Percentiles rank a stretch among this genome's conserved stretches.
Conservation (phyloP, 2,888 invertebrate genomes). For the Eilema sororculum region DNA sequence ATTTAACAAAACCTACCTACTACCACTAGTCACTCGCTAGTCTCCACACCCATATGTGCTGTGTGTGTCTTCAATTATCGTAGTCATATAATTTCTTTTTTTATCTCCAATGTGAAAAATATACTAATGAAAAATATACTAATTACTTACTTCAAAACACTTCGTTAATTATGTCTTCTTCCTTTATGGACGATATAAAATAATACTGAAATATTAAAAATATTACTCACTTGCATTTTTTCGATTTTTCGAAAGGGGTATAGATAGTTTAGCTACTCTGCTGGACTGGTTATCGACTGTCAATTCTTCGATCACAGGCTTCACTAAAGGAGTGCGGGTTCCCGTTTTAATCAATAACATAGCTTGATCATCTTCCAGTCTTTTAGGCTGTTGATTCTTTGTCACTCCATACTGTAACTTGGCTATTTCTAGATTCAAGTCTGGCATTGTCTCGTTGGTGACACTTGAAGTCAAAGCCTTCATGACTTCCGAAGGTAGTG, state of each 20-base stretch:
- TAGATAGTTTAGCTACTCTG: conserved; percentile 6
- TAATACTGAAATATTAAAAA: not conserved
- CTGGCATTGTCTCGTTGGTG: conserved; percentile 7
- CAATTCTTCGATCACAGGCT: not conserved
- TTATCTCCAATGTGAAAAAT: too few relatives aligned
- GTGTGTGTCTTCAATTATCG: too few relatives aligned
- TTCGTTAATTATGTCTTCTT: too few relatives aligned
- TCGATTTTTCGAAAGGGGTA: not conserved
- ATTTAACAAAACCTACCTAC: too few relatives aligned
- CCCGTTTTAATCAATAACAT: not conserved
- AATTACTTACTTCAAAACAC: too few relatives aligned
- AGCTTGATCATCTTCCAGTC: not conserved
- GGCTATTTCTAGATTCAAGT: conserved; percentile 16
- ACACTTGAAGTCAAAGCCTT: not conserved
- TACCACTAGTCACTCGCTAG: too few relatives aligned
- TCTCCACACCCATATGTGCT: too few relatives aligned
- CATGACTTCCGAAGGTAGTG: conserved; percentile 1
- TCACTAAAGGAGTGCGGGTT: not conserved
- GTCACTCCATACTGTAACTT: conserved; percentile 5
- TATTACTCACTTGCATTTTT: not conserved
- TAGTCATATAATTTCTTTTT: not conserved
- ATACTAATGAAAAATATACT: too few relatives aligned
- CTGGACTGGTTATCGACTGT: conserved; percentile 10
- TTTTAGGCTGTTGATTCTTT: not conserved
- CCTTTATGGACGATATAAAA: not conserved